A percentile compares a stretch with the other conserved stretches of the same genome.
Conservation (phyloP, 2,888 invertebrate species). For the Acleris cristana region DNA sequence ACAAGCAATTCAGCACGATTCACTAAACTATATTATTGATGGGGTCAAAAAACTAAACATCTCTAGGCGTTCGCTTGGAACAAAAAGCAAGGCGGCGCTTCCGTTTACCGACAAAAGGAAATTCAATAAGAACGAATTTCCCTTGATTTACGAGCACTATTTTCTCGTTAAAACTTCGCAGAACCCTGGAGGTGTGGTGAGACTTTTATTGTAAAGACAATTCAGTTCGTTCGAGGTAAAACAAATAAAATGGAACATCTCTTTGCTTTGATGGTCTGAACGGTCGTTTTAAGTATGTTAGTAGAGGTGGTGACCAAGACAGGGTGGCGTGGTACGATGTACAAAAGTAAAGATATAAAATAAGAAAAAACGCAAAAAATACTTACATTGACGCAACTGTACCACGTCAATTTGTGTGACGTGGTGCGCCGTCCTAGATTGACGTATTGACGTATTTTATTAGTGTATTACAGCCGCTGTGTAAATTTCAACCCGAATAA, state of each 20-base stretch:
- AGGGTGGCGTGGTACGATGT: no score
- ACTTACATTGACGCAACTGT: no score
- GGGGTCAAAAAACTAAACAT: slow-evolving; percentile 58
- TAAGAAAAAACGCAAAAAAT: no score
- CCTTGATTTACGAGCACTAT: slow-evolving; percentile 82
- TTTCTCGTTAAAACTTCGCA: slow-evolving; percentile 77
- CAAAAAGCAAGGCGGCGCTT: slow-evolving; percentile 73
- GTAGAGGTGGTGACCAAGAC: neutral
- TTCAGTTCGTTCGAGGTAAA: slow-evolving; percentile 46
- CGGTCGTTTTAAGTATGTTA: neutral
- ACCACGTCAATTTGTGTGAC: no score
- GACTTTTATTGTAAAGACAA: slow-evolving; percentile 70
- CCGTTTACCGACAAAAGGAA: slow-evolving; percentile 75
- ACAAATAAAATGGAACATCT: slow-evolving; percentile 26
- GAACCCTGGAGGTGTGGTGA: slow-evolving; percentile 69
- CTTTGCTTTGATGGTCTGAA: slow-evolving; percentile 10
- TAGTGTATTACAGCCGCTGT: no score
- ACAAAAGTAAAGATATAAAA: no score
- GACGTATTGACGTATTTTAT: no score
- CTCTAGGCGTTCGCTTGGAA: slow-evolving; percentile 67
- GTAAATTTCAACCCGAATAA: no score
- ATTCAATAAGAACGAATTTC: slow-evolving; percentile 83
- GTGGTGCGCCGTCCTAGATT: no score
- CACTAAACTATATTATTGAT: slow-evolving; percentile 39
- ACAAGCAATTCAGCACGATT: slow-evolving; percentile 4